Evolutionary conservation across 2,113 vertebrate species (phyloP), one percentile per base, ranked within the genome.

Genomic region (Silurus meridionalis): DNA sequence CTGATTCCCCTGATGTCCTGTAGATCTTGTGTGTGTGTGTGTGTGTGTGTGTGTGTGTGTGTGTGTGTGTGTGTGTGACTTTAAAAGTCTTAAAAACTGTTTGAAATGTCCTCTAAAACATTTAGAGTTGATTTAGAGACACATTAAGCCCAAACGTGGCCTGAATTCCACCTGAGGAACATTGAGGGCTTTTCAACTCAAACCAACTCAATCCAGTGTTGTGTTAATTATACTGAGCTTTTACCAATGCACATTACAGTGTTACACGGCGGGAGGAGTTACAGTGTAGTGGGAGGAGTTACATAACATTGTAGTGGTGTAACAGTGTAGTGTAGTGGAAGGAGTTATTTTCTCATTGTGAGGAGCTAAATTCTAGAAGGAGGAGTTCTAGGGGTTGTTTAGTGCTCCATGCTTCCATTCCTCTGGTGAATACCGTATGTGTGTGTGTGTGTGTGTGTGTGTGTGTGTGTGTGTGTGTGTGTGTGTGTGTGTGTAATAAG

Each of bases 21-120:
- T 69, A 55, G 55, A 83, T 83, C 63, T 83, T 8, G 77, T 55
- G 50, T 25, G 48, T 25, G 74, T 25, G 50, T 53, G 50, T 25
- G 50, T 25, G 74, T 53, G 74, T n/a, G 71, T 74, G 37, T 74
- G 71, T 21, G 71, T 72, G 69, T 50, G 46, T 72, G 69, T 14
- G 66, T 14, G 66, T 67, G 66, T 28, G 66, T 67, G 23, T 63
- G 19, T 63, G 6, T 63, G n/a, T 63, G 9, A 11, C 28, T 37
- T 37, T 37, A 37, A 82, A n/a, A 50, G 82, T 13, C 52, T 21
- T 71, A 53, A 28, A 67, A 78, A 78, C 53, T 57, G 66, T 52
- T 83, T 28, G 71, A 55, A 83, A 83, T 3, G 82, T 19, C 82
- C 82, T 83, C 82, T 69, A 83, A 83, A 83, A 83, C 66, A 72